These are phyloP conservation scores for Amblyjoppa proteus DNA, from an alignment of 2,888 invertebrate species.

Conservation along the genomic window DNA sequence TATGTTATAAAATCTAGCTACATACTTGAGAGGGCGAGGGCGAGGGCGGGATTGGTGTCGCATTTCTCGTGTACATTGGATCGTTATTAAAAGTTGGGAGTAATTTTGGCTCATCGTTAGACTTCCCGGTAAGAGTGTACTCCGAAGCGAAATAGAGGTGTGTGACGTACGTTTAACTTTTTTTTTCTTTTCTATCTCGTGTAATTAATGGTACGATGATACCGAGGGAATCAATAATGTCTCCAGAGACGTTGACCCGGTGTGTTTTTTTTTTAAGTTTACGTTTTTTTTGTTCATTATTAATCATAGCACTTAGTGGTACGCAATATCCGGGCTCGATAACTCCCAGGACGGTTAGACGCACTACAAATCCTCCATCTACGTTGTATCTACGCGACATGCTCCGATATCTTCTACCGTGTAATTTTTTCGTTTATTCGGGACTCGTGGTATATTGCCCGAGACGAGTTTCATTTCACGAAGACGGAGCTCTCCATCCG, in stretches of 20 bases:
- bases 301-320: slow-evolving; percentile 66
- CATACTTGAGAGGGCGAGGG: slow-evolving; percentile 30
- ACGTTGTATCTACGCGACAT: slow-evolving; percentile 37
- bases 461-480: slow-evolving; percentile 37
- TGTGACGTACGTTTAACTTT: slow-evolving; percentile 14
- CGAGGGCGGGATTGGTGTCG: slow-evolving; percentile 18
- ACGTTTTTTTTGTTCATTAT: slow-evolving; percentile 11
- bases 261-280: neutral
- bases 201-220: slow-evolving; percentile 12
- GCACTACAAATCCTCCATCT: slow-evolving; percentile 36
- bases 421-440: slow-evolving; percentile 18
- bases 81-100: slow-evolving; percentile 60
- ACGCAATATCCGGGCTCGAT: slow-evolving; percentile 47
- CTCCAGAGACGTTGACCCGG: slow-evolving; percentile 47
- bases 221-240: slow-evolving; percentile 41
- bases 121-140: slow-evolving; percentile 22
- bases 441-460: slow-evolving; percentile 26
- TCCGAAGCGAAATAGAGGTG: slow-evolving; percentile 20
- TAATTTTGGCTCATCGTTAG: slow-evolving; percentile 50
- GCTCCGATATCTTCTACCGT: slow-evolving; percentile 48
- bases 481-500: slow-evolving; percentile 18
- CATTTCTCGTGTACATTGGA: slow-evolving; percentile 64
- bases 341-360: slow-evolving; percentile 49
- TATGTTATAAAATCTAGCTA: slow-evolving; percentile 75
- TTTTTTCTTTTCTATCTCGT: slow-evolving; percentile 12